Evolutionary conservation across 2,797 vertebrate species (phyloP), one percentile per base, ranked within the genome.

Genomic region (Rhodeus uyekii): DNA sequence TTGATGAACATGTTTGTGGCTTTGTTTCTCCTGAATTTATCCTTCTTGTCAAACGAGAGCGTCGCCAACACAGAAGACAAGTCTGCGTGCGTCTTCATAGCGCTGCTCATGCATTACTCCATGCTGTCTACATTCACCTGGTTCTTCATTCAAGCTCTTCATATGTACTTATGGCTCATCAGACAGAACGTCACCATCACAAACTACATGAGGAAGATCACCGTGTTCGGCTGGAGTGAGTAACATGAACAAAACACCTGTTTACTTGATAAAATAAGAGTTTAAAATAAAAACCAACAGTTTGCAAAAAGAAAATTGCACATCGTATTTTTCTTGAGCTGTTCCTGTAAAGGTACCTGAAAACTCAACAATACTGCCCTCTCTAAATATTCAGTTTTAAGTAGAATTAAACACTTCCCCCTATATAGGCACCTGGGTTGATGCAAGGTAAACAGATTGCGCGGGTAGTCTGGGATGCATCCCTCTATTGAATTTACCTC

Each of bases 41-140:
- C 85, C 50, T 92, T 93, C 83, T 72, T 93, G 77, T 8, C 79
- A 3, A 93, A 92, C n/a, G 81, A 88, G 76, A 79, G 12, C 34
- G 61, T 92, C 1, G 85, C 90, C 8, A 34, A 79, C 2, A 32
- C 87, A 0, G n/a, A 32, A 1, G 86, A 32, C 74, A 16, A 8
- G 0, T 0, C 5, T 0, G 55, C 63, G 0, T 92, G 91, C 1
- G 60, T 87, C 36, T 5, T 38, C 8, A 83, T 87, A 3, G 91
- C 90, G 18, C 88, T 85, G 0, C 0, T 77, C 14, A 86, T 92
- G 89, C 92, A 92, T 76, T 92, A 90, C 81, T 75, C 83, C n/a
- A 82, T 92, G 89, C 19, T 93, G 69, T 78, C 89, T 64, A 90
- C 91, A 2, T 89, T 90, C 38, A 89, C 65, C 82, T 94, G 91